phyloP scores from a whole-genome alignment of 2,888 invertebrate genomes.

The Stegana nigrithorax region DNA sequence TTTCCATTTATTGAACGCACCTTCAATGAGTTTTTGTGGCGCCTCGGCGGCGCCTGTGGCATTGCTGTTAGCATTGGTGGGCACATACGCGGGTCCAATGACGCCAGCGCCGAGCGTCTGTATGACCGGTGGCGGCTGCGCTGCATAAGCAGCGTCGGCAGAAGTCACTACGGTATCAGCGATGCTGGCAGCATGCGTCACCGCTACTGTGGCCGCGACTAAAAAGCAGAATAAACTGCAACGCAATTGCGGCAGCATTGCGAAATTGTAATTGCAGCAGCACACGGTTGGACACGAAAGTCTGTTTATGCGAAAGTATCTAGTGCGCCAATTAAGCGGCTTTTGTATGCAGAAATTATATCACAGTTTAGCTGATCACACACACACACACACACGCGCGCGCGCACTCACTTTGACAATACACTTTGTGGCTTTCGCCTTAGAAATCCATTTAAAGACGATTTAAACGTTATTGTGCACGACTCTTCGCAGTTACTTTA shows the following conservation, averaged over 20 bases:
- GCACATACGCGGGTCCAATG: constrained; percentile 50
- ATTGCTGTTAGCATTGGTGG: constrained; percentile 34
- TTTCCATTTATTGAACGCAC: constrained; percentile 26
- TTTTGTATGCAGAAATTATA: constrained; percentile 22
- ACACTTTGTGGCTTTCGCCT: constrained; percentile 1
- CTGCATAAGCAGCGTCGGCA: too few species aligned
- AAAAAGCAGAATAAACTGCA: too few species aligned
- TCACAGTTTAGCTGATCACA: constrained; percentile 33
- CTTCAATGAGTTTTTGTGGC: constrained; percentile 39
- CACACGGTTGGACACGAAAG: too few species aligned
- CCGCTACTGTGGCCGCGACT: too few species aligned
- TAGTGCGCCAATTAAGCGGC: constrained; percentile 1
- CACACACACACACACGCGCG: constrained; percentile 18
- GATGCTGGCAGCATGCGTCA: neutral
- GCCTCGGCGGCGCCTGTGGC: neutral
- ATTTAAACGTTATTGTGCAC: constrained; percentile 11
- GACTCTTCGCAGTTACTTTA: neutral
- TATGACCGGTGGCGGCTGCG: constrained; percentile 52
- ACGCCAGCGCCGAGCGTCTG: constrained; percentile 47
- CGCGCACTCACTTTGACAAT: neutral
- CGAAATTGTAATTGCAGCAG: too few species aligned
- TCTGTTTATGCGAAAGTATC: neutral
- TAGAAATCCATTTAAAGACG: constrained; percentile 21
- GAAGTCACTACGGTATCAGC: constrained; percentile 21
- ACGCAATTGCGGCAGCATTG: too few species aligned